These are phyloP conservation scores for Diabrotica virgifera DNA, from an alignment of 1,140 invertebrate species.

Conservation along the genomic window DNA sequence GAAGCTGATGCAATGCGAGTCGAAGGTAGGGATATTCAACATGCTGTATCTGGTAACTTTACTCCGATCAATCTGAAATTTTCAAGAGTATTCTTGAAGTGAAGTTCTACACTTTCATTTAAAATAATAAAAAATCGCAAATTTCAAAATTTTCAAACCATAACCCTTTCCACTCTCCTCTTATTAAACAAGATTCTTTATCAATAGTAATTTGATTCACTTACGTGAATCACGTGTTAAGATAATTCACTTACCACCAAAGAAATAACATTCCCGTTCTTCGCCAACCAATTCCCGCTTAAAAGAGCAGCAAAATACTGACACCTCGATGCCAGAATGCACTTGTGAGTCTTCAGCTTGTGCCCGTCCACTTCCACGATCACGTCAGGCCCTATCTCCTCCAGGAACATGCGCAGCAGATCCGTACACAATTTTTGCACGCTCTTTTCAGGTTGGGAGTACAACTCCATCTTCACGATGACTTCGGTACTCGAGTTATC, in stretches of 20 bases:
- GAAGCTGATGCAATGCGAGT: no score
- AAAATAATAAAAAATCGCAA: no score
- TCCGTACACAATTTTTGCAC: conserved; percentile 73
- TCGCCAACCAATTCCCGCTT: conserved; percentile 78
- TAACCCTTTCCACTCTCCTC: no score
- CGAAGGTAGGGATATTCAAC: no score
- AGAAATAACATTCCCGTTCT: conserved; percentile 75
- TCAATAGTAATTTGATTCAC: no score
- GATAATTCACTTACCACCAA: conserved; percentile 38
- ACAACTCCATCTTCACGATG: conserved; percentile 22
- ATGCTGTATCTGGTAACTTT: no score
- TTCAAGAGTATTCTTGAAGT: no score
- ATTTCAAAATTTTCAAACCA: no score
- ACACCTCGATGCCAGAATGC: conserved; percentile 82
- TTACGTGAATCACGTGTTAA: no score
- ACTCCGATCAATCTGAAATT: no score
- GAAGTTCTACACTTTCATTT: no score
- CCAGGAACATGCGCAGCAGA: conserved; percentile 82
- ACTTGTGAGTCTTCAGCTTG: conserved; percentile 82
- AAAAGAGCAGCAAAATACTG: conserved; percentile 89
- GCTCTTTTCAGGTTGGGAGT: conserved; percentile 47
- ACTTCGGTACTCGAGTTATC: conserved; percentile 29
- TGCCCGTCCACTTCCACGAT: conserved; percentile 74
- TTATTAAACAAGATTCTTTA: no score
- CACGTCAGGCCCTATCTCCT: conserved; percentile 78